Percentiles rank a stretch among this genome's conserved stretches.
phyloP scores from a whole-genome alignment of 2,888 invertebrate species.

The Lasioglossum morio region DNA sequence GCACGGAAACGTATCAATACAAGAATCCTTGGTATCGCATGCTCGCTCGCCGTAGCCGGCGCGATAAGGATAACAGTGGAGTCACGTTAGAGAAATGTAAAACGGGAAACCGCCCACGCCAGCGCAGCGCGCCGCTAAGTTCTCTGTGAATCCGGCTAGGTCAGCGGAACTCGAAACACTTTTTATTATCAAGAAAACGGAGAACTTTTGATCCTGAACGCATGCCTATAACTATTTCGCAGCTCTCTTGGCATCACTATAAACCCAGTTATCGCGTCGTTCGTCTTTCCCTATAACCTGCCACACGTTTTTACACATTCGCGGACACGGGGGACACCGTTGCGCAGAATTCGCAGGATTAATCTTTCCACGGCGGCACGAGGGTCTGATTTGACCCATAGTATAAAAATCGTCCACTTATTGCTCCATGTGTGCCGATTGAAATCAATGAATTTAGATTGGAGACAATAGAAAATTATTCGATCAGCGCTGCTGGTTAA shows the following conservation, averaged over 20 bases:
- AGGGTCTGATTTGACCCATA: not conserved
- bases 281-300: slow-evolving; percentile 19
- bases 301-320: slow-evolving; percentile 17
- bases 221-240: slow-evolving; percentile 19
- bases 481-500: no score
- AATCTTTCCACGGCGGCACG: not conserved
- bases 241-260: slow-evolving; percentile 11
- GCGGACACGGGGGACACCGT: slow-evolving; percentile 12
- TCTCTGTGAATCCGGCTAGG: slow-evolving; percentile 30
- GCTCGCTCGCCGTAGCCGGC: not conserved
- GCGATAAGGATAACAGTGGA: slow-evolving; percentile 65
- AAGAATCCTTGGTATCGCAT: slow-evolving; percentile 41
- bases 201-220: not conserved
- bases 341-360: slow-evolving; percentile 32
- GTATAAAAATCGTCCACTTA: no score
- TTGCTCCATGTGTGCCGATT: no score
- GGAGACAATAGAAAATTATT: no score
- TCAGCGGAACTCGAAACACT: slow-evolving; percentile 22
- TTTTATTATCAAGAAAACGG: not conserved
- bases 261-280: slow-evolving; percentile 25
- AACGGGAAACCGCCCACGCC: slow-evolving; percentile 70
- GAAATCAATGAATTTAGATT: no score
- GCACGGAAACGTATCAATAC: slow-evolving; percentile 16
- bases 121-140: slow-evolving; percentile 38
- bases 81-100: slow-evolving; percentile 62